A percentile compares a stretch with the other conserved stretches of the same genome.
Conservation (phyloP, 2,888 invertebrate species). For the Polydesmus complanatus region DNA sequence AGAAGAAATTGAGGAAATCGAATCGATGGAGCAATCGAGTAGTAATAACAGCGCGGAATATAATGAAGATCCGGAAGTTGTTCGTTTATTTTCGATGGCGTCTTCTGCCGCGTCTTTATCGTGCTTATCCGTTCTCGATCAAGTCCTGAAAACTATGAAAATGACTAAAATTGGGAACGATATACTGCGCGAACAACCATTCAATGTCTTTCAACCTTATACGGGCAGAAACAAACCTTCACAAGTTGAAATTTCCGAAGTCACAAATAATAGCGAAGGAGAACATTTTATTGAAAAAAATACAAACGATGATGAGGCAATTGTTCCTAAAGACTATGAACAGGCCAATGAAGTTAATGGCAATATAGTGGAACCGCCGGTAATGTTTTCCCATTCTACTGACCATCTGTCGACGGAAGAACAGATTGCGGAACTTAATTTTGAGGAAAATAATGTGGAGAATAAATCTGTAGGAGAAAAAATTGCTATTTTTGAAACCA, state of each 20-base stretch:
- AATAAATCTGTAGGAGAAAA: background rate
- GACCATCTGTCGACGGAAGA: background rate
- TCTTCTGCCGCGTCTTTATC: conserved; percentile 11
- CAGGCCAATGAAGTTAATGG: background rate
- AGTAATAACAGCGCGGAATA: background rate
- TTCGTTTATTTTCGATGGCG: background rate
- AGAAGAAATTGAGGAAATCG: background rate
- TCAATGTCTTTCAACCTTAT: conserved; percentile 10
- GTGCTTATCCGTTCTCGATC: conserved; percentile 16
- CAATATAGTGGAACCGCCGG: background rate
- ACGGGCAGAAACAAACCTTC: background rate
- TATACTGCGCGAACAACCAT: conserved; percentile 13
- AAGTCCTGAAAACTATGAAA: conserved; percentile 18
- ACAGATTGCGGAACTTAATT: background rate
- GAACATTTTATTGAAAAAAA: background rate
- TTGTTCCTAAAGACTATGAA: no score
- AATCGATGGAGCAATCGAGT: background rate
- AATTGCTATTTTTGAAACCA: background rate
- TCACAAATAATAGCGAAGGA: background rate
- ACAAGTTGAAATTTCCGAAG: background rate
- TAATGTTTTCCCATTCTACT: background rate
- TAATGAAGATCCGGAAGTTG: conserved; percentile 7
- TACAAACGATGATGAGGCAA: background rate
- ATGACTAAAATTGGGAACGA: conserved; percentile 8
- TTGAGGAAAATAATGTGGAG: background rate